phyloP scores from a whole-genome alignment of 2,113 vertebrate species.

The Neotoma lepida region DNA sequence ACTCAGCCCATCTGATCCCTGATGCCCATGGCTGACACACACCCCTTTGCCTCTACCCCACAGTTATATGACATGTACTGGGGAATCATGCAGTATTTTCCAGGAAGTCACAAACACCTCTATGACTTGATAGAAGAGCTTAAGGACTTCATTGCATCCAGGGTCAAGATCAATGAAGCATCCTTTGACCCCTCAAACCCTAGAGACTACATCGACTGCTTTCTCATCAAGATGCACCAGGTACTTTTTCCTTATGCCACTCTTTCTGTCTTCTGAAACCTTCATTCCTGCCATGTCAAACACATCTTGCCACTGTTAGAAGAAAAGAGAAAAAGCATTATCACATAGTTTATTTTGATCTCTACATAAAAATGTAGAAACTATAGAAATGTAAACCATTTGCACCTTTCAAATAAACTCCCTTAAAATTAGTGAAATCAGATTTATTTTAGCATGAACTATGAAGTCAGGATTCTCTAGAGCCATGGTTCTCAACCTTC shows the following conservation, averaged over 20 bases:
- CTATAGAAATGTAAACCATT: background rate
- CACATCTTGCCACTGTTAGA: background rate
- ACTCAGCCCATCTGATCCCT: background rate
- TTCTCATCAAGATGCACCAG: constrained; percentile 87
- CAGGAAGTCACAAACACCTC: constrained; percentile 84
- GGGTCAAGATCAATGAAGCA: constrained; percentile 85
- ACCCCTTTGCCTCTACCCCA: background rate
- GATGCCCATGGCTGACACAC: background rate
- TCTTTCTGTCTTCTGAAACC: background rate
- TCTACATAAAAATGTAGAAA: background rate
- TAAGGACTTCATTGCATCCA: constrained; percentile 81
- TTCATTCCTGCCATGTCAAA: background rate
- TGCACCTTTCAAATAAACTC: background rate
- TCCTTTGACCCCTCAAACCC: constrained; percentile 84
- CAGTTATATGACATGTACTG: constrained; percentile 90
- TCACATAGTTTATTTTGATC: background rate
- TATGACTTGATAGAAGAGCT: constrained; percentile 81
- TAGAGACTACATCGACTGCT: constrained; percentile 90
- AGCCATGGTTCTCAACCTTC: background rate
- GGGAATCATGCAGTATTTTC: constrained; percentile 84
- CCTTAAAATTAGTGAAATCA: background rate
- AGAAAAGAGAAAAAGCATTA: background rate
- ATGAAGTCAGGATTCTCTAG: background rate
- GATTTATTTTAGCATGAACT: background rate
- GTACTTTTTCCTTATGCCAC: constrained; percentile 66